Conservation (phyloP, 2,888 invertebrate species). For the Seira musarum region DNA sequence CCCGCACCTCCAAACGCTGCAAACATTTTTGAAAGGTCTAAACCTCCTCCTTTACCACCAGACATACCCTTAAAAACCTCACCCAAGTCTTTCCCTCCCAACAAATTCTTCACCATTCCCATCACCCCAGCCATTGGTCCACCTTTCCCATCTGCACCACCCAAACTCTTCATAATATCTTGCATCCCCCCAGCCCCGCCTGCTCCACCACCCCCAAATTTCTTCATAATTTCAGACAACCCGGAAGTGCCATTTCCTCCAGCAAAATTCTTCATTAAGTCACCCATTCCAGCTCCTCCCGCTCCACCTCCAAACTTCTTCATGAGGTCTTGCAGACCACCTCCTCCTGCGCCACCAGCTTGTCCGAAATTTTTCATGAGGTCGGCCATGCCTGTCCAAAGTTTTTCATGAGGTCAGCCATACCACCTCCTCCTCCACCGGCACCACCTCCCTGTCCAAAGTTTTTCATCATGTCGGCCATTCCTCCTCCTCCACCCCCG, state of each 20-base stretch:
- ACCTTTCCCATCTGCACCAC: constrained; percentile 18
- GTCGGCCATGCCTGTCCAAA: constrained; percentile 8
- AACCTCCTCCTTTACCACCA: constrained; percentile 17
- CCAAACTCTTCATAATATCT: constrained; percentile 21
- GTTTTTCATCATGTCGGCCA: constrained; percentile 33
- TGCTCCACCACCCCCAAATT: constrained; percentile 5
- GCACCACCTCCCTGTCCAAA: constrained; percentile 18
- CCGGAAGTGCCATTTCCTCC: not conserved
- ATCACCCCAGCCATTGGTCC: constrained; percentile 26
- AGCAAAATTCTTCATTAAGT: constrained; percentile 20
- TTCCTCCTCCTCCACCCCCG: constrained; percentile 4
- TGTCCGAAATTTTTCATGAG: constrained; percentile 20
- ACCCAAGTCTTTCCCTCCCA: constrained; percentile 33
- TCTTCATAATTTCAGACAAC: constrained; percentile 18
- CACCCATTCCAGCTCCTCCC: not conserved
- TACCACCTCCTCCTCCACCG: not conserved
- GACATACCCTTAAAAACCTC: constrained; percentile 30
- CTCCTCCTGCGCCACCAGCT: not conserved
- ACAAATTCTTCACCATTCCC: constrained; percentile 32
- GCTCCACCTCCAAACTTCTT: not conserved
- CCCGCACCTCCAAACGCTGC: constrained; percentile 27
- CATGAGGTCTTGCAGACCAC: not conserved
- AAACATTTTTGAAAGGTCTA: constrained; percentile 33
- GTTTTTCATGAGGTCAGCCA: constrained; percentile 13
- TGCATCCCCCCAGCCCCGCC: not conserved